Evolutionary conservation across 2,797 vertebrate genomes (phyloP), one percentile per base, ranked within the genome.

Genomic region (Lepilemur septentrionalis): DNA sequence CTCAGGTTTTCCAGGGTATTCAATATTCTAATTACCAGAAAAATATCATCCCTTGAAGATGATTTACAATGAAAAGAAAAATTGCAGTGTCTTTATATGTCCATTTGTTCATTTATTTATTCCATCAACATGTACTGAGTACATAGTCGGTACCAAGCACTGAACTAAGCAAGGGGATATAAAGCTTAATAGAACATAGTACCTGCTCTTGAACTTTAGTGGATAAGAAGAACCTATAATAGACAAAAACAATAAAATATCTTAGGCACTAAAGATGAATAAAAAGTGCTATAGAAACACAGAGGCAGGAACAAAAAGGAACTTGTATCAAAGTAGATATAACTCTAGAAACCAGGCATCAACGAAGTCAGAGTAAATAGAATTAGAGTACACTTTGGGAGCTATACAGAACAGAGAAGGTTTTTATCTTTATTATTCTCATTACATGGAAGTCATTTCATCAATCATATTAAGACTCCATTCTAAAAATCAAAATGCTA

Each of bases 11-110:
- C 14, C n/a, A 86, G 6, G 35, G 23, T 79, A 79, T 7, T 70
- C n/a, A 38, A 28, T 52, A 75, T 93, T 92, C 14, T 93, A 91
- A 84, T 85, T 96, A 80, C 10, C 61, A 93, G 55, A 92, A 95
- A 91, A 89, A 91, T 80, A 75, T 55, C 70, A 82, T 86, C 14
- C 0, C 3, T 83, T 75, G 32, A 89, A 95, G 79, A 11, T 80
- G 11, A 69, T 72, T 93, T 92, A 79, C 50, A 78, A 43, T 82
- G 65, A 80, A 82, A 67, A 6, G 41, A 50, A 92, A 78, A 88
- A 2, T 23, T 61, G 1, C 32, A 92, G 28, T 82, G 25, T 89
- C 18, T 25, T 65, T 78, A 72, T 22, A 1, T 65, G 52, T 67
- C 20, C 11, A 18, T 80, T 93, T 89, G 18, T n/a, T 91, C 18